phyloP scores from a whole-genome alignment of 2,888 invertebrate species.

The Patella depressa region DNA sequence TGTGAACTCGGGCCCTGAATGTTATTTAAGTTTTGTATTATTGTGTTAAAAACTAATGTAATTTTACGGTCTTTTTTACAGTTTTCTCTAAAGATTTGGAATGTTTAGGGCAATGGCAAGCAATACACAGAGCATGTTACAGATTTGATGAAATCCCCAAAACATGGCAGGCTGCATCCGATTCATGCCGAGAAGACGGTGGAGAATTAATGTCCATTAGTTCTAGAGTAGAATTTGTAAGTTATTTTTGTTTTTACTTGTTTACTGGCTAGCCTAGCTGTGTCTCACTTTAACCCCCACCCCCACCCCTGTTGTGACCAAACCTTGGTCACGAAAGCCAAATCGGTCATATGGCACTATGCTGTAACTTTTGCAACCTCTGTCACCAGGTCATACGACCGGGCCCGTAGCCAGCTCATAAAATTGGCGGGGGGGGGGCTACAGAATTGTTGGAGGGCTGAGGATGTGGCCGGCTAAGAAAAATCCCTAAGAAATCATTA shows the following conservation, averaged over 20 bases:
- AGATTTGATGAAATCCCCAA: constrained; percentile 29
- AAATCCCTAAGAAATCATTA: too few species aligned
- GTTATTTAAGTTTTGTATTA: background rate
- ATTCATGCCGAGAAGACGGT: constrained; percentile 35
- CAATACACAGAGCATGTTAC: constrained; percentile 42
- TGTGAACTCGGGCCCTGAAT: background rate
- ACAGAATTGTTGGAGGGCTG: too few species aligned
- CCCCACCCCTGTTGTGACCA: too few species aligned
- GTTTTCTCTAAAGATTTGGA: constrained; percentile 3
- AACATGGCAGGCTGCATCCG: constrained; percentile 41
- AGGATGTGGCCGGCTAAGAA: too few species aligned
- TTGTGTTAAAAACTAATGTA: background rate
- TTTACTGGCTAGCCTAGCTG: too few species aligned
- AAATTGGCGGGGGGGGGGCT: too few species aligned
- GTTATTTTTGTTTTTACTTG: background rate
- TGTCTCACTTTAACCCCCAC: too few species aligned
- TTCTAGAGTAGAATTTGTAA: constrained; percentile 34
- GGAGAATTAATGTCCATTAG: constrained; percentile 40
- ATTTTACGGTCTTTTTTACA: background rate
- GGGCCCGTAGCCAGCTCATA: too few species aligned
- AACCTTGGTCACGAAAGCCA: too few species aligned
- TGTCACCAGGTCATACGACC: too few species aligned
- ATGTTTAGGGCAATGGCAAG: constrained; percentile 36
- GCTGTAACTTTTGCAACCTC: too few species aligned
- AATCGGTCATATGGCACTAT: too few species aligned